Percentiles rank a stretch among this genome's conserved stretches.
These are phyloP conservation scores for Leptopilina drosophilae DNA, from an alignment of 2,888 invertebrate genomes.

Conservation along the genomic window DNA sequence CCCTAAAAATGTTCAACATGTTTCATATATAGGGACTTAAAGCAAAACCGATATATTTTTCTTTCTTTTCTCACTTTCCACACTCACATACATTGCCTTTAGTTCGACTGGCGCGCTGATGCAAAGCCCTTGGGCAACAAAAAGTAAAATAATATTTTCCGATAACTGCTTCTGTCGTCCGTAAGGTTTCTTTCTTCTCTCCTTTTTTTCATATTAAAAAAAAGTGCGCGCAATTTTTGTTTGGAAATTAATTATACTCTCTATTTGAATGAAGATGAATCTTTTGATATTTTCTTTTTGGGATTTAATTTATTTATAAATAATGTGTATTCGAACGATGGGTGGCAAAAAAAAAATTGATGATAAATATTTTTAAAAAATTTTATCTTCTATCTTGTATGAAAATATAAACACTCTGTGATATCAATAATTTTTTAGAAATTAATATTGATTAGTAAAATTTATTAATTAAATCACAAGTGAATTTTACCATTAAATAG, in stretches of 20 bases:
- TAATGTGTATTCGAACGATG: too few species aligned
- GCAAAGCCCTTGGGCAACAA: not conserved
- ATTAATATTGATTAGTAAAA: too few species aligned
- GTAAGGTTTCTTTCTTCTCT: slow-evolving; percentile 1
- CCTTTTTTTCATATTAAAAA: not conserved
- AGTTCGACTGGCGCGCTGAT: not conserved
- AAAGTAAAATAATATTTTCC: not conserved
- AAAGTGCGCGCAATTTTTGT: too few species aligned
- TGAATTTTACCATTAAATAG: too few species aligned
- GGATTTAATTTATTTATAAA: too few species aligned
- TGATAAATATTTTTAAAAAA: too few species aligned
- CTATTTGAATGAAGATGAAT: not conserved
- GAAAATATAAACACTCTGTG: too few species aligned
- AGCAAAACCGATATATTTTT: slow-evolving; percentile 27
- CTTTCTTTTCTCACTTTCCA: not conserved
- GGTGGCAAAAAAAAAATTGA: too few species aligned
- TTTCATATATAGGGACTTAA: slow-evolving; percentile 46
- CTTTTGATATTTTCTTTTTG: too few species aligned
- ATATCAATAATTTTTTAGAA: too few species aligned
- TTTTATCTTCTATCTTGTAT: too few species aligned
- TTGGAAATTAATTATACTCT: not conserved
- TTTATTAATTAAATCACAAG: too few species aligned
- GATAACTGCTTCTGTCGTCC: not conserved
- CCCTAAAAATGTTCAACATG: slow-evolving; percentile 50
- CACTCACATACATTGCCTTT: not conserved